Evolutionary conservation across 2,888 invertebrate genomes (phyloP).

Genomic region (Ypsolopha sequella): DNA sequence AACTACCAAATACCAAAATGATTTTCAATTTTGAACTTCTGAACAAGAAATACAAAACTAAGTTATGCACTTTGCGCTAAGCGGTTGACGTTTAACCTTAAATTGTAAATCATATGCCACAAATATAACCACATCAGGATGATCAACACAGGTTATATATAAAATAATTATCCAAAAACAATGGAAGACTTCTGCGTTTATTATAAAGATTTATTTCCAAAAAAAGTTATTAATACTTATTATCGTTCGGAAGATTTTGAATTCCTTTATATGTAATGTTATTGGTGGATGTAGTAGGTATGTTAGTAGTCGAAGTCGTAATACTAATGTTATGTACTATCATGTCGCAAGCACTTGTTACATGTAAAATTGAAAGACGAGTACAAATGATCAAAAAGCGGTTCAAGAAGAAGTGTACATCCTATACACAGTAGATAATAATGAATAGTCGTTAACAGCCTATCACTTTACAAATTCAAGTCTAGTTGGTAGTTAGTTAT

Average conservation of each 20-base stretch:
- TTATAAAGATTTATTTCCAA: background rate
- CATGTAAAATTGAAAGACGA: background rate
- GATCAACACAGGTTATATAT: background rate
- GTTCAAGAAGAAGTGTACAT: constrained; percentile 19
- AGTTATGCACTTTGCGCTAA: too few relatives aligned
- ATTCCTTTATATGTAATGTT: background rate
- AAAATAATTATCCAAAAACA: background rate
- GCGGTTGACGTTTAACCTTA: too few relatives aligned
- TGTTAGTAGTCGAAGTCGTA: background rate
- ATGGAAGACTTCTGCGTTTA: background rate
- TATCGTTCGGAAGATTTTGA: background rate
- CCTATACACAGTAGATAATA: background rate
- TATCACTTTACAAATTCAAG: constrained; percentile 54
- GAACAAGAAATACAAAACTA: too few relatives aligned
- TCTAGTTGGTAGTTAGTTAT: constrained; percentile 63
- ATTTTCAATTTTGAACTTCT: too few relatives aligned
- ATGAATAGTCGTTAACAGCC: constrained; percentile 25
- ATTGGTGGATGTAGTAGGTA: background rate
- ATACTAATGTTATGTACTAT: background rate
- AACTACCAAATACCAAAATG: too few relatives aligned
- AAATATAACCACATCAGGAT: background rate
- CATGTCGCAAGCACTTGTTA: background rate
- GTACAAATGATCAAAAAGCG: constrained; percentile 15
- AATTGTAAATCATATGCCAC: too few relatives aligned
- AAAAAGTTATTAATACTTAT: background rate